A percentile compares a stretch with the other conserved stretches of the same genome.
These are phyloP conservation scores for Lepus timidus DNA, from an alignment of 2,113 vertebrate genomes.

Conservation along the genomic window DNA sequence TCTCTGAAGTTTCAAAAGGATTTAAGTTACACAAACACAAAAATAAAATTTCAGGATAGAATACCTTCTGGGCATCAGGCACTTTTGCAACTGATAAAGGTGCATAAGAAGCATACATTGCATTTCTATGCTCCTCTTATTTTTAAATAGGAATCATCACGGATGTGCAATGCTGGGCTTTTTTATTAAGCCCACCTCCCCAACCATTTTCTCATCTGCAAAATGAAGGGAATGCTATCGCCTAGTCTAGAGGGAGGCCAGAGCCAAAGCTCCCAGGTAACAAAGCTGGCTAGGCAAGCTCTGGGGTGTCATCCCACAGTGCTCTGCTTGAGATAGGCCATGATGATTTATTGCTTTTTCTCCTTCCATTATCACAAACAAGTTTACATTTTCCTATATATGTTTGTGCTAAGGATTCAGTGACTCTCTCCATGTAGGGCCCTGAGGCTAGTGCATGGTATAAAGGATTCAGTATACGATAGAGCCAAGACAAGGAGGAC, in stretches of 20 bases:
- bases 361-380: too few relatives aligned
- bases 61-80: neutral
- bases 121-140: neutral
- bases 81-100: neutral
- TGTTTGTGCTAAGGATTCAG: neutral
- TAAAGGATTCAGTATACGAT: neutral
- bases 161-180: neutral
- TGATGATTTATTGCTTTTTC: too few relatives aligned
- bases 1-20: neutral
- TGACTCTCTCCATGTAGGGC: neutral
- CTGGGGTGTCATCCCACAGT: too few relatives aligned
- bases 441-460: neutral
- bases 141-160: neutral
- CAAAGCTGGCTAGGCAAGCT: too few relatives aligned
- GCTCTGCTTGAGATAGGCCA: too few relatives aligned
- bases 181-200: neutral
- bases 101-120: neutral
- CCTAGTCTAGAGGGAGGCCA: too few relatives aligned
- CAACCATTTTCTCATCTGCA: neutral
- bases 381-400: too few relatives aligned
- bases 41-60: neutral
- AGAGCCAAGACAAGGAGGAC: neutral
- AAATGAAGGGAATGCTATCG: neutral
- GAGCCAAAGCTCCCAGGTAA: too few relatives aligned
- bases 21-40: constrained; percentile 20